These are phyloP conservation scores for Hypomesus transpacificus DNA, from an alignment of 2,113 vertebrate genomes.

Conservation along the genomic window DNA sequence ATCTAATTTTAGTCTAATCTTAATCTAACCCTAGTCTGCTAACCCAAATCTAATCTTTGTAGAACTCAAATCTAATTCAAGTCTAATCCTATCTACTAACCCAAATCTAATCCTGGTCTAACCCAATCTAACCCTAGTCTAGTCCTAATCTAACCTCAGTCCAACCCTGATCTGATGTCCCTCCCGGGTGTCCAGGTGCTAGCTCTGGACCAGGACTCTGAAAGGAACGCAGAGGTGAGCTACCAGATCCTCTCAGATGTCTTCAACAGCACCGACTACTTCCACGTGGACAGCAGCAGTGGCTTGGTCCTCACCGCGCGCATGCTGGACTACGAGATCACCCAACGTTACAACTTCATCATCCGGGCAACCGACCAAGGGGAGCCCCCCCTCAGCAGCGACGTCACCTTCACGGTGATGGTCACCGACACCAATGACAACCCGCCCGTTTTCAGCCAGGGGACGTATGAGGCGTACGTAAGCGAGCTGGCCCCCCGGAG, in stretches of 20 bases:
- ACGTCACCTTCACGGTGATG: slow-evolving; percentile 82
- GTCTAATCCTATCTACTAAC: too few relatives aligned
- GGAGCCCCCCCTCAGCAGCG: slow-evolving; percentile 83
- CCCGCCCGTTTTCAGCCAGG: slow-evolving; percentile 87
- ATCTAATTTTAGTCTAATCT: background rate
- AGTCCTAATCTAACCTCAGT: background rate
- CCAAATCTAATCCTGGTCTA: background rate
- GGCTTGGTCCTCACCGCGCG: slow-evolving; percentile 85
- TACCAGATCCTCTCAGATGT: slow-evolving; percentile 93
- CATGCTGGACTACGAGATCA: slow-evolving; percentile 85
- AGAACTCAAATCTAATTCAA: too few relatives aligned
- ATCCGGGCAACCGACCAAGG: slow-evolving; percentile 86
- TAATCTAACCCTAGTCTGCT: background rate
- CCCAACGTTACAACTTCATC: slow-evolving; percentile 82
- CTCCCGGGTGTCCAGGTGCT: slow-evolving; percentile 64
- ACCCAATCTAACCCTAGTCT: background rate
- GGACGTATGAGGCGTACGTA: slow-evolving; percentile 88
- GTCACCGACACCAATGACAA: slow-evolving; percentile 93
- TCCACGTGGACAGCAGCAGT: slow-evolving; percentile 85
- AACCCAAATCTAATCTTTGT: too few relatives aligned
- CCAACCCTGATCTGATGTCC: background rate
- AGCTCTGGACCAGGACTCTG: slow-evolving; percentile 86
- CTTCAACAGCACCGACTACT: slow-evolving; percentile 90
- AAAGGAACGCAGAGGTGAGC: slow-evolving; percentile 78
- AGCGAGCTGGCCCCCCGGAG: slow-evolving; percentile 89